These are phyloP conservation scores for Lophotriccus pileatus DNA, from an alignment of 2,797 vertebrate species.

Conservation along the genomic window DNA sequence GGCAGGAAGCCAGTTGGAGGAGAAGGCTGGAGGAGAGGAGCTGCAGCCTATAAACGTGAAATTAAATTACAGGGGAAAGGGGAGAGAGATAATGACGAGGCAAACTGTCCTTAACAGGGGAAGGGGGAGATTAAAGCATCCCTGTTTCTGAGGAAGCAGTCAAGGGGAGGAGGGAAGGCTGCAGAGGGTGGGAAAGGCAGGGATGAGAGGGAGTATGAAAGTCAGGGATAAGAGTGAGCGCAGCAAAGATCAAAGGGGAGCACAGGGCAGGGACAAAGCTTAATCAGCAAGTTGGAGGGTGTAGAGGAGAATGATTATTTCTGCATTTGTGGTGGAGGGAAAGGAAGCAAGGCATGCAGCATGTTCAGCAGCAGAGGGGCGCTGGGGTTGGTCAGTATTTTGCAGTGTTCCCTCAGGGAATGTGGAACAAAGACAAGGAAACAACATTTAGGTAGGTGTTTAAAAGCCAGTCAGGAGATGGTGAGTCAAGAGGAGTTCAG, in stretches of 20 bases:
- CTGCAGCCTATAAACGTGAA: neutral
- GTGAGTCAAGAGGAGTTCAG: neutral
- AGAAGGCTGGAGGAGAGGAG: neutral
- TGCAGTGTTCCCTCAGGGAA: neutral
- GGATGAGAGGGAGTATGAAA: neutral
- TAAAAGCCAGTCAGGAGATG: neutral
- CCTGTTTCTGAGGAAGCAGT: neutral
- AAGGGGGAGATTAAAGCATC: neutral
- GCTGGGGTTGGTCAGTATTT: neutral
- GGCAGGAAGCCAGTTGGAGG: constrained; percentile 6
- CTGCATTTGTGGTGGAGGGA: neutral
- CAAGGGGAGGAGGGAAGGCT: neutral
- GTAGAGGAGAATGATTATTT: neutral
- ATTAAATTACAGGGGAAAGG: neutral
- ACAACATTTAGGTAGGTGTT: neutral
- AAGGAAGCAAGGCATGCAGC: neutral
- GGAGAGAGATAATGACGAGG: neutral
- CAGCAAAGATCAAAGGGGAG: neutral
- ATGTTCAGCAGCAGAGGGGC: neutral
- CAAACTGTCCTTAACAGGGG: neutral
- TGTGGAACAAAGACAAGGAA: neutral
- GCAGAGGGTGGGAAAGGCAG: neutral
- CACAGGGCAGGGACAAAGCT: neutral
- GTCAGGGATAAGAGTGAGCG: neutral
- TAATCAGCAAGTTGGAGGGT: neutral